These are phyloP conservation scores for Callionymus lyra DNA, from an alignment of 2,113 vertebrate genomes.

Conservation along the genomic window DNA sequence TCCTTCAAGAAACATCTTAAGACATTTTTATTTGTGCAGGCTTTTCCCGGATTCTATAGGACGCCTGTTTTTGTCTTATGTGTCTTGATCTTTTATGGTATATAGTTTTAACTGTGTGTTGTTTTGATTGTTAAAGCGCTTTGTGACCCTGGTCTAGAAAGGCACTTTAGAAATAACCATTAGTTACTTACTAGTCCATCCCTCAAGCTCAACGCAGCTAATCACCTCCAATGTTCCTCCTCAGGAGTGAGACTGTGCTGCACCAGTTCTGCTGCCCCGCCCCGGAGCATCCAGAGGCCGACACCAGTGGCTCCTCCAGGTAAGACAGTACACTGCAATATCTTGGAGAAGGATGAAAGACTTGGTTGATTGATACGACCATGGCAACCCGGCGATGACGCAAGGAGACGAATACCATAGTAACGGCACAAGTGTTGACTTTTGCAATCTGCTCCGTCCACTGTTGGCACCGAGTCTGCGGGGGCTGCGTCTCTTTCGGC, in stretches of 20 bases:
- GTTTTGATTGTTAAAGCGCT: too few species aligned
- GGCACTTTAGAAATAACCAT: too few species aligned
- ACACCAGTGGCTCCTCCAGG: slow-evolving; percentile 54
- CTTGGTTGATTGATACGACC: slow-evolving; percentile 14
- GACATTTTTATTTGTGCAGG: too few species aligned
- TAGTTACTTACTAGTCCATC: too few species aligned
- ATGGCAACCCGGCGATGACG: slow-evolving; percentile 38
- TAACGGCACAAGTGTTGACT: slow-evolving; percentile 29
- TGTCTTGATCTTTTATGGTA: too few species aligned
- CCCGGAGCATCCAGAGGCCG: slow-evolving; percentile 81
- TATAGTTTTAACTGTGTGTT: too few species aligned
- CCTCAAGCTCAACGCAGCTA: too few species aligned
- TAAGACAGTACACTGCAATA: slow-evolving; percentile 30
- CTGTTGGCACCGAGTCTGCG: slow-evolving; percentile 13
- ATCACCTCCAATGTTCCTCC: neutral
- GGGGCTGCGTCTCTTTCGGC: slow-evolving; percentile 22
- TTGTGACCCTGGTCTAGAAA: too few species aligned
- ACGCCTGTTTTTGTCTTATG: too few species aligned
- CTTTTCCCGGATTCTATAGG: too few species aligned
- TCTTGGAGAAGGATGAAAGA: slow-evolving; percentile 1
- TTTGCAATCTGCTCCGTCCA: slow-evolving; percentile 14
- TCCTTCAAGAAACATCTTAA: too few species aligned
- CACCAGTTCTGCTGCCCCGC: slow-evolving; percentile 98
- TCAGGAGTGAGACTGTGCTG: slow-evolving; percentile 92
- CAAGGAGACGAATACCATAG: slow-evolving; percentile 37